A percentile compares a stretch with the other conserved stretches of the same genome.
Conservation (phyloP, 1,140 invertebrate genomes). For the Heliothis subflexa region DNA sequence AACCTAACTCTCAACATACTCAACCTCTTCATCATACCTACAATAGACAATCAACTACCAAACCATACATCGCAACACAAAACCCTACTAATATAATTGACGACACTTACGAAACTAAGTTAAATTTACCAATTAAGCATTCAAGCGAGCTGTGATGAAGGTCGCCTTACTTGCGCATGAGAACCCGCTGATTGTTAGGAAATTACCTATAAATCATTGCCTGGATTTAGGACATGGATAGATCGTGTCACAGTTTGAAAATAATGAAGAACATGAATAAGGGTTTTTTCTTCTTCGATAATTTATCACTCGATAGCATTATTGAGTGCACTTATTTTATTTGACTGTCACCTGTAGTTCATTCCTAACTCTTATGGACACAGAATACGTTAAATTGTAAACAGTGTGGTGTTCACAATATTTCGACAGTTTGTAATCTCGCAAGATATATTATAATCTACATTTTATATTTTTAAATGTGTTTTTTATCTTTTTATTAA, state of each 20-base stretch:
- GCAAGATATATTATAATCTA: no score
- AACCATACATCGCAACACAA: not conserved
- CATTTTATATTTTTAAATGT: no score
- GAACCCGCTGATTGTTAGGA: conserved; percentile 24
- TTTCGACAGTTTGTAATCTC: no score
- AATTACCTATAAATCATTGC: conserved; percentile 49
- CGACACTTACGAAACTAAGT: conserved; percentile 47
- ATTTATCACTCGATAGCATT: no score
- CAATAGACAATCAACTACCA: not conserved
- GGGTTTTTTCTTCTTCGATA: not conserved
- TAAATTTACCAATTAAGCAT: conserved; percentile 44
- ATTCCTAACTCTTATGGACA: no score
- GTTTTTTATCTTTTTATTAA: no score
- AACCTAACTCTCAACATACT: no score
- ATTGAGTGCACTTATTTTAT: no score
- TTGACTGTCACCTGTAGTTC: no score
- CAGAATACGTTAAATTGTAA: no score
- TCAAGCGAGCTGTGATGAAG: conserved; percentile 30
- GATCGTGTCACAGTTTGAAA: not conserved
- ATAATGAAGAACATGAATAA: not conserved
- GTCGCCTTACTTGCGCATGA: conserved; percentile 36
- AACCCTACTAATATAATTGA: conserved; percentile 28
- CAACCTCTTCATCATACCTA: not conserved
- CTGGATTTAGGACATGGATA: not conserved
- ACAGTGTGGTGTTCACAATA: no score